Base-by-base conservation (phyloP, 2,797 vertebrate genomes). In the Lateolabrax maculatus region DNA sequence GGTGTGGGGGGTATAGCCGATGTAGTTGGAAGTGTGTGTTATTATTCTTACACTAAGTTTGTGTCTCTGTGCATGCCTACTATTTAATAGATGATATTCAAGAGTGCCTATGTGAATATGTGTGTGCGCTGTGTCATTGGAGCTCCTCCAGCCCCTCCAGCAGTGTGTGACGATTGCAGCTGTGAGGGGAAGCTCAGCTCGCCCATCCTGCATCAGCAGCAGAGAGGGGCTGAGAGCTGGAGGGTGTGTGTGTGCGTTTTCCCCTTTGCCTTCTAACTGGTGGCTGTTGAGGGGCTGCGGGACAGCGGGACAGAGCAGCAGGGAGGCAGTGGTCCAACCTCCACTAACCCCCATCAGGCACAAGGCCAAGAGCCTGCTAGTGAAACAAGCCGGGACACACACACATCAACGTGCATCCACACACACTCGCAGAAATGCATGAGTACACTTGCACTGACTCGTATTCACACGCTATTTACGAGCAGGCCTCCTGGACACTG, bases 301-400 rank as follows among this genome's bases (percentile, higher is more conserved):
- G 81, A 84, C 79, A 72, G 72, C 29, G 44, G 75, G 76, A 55
- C 37, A 48, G 56, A 83, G 65, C 81, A 80, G 82, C 82, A 79
- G 73, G 84, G 79, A 84, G 82, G 86, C 87, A 75, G 37, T 53
- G 68, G 65, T 90, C 92, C 86, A 90, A 81, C 77, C 80, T 80
- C 79, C 41, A 55, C 87, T 92, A 87, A 91, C 89, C 84, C 84
- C 85, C 80, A 79, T 88, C 89, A 87, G 89, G 84, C 84, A 43
- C 57, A 56, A 66, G 70, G 83, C 91, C 85, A 90, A 71, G 57
- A 81, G 61, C 49, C 69, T 74, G 70, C 69, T 58, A 64, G 69
- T 77, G 60, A 86, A 75, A 77, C 68, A 56, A 81, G 48, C 65
- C 65, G 68, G 48, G 52, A 76, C 55, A 65, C 21, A 63, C 64